Conservation (phyloP, 2,113 vertebrate genomes). For the Alethe castanea region DNA sequence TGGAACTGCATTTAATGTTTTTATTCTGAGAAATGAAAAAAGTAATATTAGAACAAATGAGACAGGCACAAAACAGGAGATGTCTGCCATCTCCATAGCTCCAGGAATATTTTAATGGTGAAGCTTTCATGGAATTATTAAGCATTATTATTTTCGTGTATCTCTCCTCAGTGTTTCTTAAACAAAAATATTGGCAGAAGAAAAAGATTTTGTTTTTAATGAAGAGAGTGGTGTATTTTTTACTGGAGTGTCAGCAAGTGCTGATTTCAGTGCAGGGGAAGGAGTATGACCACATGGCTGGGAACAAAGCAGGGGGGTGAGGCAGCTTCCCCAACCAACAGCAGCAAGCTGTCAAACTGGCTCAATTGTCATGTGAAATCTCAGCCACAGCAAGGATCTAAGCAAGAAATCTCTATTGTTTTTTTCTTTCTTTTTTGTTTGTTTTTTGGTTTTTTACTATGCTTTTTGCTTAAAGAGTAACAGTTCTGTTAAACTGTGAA, state of each 20-base stretch:
- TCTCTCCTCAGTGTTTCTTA: neutral
- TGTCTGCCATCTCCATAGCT: neutral
- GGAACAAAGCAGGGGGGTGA: constrained; percentile 28
- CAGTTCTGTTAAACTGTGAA: neutral
- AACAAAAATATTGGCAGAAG: neutral
- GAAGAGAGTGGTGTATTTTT: neutral
- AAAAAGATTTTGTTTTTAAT: neutral
- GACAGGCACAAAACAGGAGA: neutral
- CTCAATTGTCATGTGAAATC: constrained; percentile 34
- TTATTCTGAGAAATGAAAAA: neutral
- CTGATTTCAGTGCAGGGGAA: neutral
- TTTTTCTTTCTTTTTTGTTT: neutral
- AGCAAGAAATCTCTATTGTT: neutral
- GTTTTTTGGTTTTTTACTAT: neutral
- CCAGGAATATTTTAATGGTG: neutral
- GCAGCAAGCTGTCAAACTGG: constrained; percentile 4
- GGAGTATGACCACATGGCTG: neutral
- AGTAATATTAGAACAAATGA: neutral
- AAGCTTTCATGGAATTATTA: neutral
- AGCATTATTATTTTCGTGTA: neutral
- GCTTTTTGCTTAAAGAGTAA: neutral
- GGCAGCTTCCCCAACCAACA: neutral
- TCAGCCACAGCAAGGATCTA: neutral
- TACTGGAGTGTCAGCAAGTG: neutral
- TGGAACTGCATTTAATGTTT: neutral